Conservation (phyloP, 2,113 vertebrate genomes). For the Oryzias celebensis region DNA sequence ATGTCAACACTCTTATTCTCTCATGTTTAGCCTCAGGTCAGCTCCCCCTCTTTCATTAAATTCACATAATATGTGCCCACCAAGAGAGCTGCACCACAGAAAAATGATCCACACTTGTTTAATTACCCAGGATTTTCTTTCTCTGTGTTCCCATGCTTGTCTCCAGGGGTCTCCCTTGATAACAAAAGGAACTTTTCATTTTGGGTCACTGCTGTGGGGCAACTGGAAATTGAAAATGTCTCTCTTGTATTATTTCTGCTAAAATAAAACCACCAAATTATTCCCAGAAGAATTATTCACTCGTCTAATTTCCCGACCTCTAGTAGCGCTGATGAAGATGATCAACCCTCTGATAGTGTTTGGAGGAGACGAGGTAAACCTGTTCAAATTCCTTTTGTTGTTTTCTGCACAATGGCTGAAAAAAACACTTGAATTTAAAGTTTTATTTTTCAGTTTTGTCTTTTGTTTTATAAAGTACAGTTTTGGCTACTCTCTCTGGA, state of each 20-base stretch:
- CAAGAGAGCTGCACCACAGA: conserved; percentile 44
- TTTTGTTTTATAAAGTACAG: too few relatives aligned
- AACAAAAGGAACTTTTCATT: conserved; percentile 76
- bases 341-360: conserved; percentile 20
- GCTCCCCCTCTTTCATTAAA: conserved; percentile 33
- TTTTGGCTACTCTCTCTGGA: too few relatives aligned
- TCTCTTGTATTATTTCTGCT: conserved; percentile 68
- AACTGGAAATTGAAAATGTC: conserved; percentile 72
- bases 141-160: conserved; percentile 46
- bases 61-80: conserved; percentile 50
- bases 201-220: conserved; percentile 73
- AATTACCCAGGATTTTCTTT: conserved; percentile 62
- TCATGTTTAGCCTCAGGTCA: conserved; percentile 55
- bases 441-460: too few relatives aligned
- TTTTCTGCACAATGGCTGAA: too few relatives aligned
- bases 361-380: neutral
- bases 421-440: too few relatives aligned
- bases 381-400: too few relatives aligned
- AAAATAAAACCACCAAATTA: conserved; percentile 70
- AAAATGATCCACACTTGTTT: conserved; percentile 63
- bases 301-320: conserved; percentile 61
- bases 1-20: conserved; percentile 52
- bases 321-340: conserved; percentile 52
- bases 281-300: conserved; percentile 48
- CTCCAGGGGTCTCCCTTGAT: conserved; percentile 67